A percentile compares a stretch with the other conserved stretches of the same genome.
These are phyloP conservation scores for Alectoris magna DNA, from an alignment of 2,797 vertebrate species.

Conservation along the genomic window DNA sequence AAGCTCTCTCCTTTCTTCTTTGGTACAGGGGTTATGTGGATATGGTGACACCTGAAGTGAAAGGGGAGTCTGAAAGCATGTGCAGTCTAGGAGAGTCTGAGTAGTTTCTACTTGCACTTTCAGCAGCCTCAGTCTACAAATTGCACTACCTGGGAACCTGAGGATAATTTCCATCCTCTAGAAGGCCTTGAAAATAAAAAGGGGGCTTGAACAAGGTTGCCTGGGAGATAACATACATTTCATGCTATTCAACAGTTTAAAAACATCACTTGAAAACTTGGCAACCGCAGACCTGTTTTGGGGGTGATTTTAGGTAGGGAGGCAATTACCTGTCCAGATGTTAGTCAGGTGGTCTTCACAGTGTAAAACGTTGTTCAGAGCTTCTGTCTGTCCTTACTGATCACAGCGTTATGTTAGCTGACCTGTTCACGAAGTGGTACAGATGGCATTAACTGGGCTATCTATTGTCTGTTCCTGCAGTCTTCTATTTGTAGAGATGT, in stretches of 20 bases:
- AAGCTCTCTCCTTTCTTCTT: background rate
- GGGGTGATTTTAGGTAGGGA: background rate
- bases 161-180: background rate
- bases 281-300: background rate
- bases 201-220: background rate
- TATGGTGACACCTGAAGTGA: background rate
- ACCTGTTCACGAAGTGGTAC: background rate
- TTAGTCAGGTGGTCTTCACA: background rate
- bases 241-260: background rate
- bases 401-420: background rate
- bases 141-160: background rate
- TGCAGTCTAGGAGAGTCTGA: background rate
- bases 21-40: rapidly evolving
- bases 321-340: constrained; percentile 2
- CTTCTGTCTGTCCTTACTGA: background rate
- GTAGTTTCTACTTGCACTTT: background rate
- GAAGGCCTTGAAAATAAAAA: background rate
- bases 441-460: background rate
- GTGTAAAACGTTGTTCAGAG: constrained; percentile 6
- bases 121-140: background rate
- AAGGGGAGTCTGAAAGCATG: background rate
- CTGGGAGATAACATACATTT: background rate
- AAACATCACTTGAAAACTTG: background rate
- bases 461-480: constrained; percentile 1
- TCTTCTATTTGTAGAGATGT: constrained; percentile 8